Conservation (phyloP, 35 echinoderm and acorn worm genomes). For the Ophiothrix spiculata region DNA sequence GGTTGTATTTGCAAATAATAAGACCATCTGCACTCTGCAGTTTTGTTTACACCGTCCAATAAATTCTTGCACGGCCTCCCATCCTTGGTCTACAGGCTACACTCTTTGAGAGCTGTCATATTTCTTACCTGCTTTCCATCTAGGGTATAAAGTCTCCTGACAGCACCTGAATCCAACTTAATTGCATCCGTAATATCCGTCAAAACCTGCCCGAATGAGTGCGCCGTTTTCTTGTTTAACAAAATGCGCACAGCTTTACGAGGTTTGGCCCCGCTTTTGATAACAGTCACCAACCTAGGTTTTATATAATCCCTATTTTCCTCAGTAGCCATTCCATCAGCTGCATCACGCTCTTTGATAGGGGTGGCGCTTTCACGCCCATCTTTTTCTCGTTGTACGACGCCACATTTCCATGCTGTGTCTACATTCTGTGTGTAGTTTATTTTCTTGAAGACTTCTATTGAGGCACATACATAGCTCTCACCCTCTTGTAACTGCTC, state of each 20-base stretch:
- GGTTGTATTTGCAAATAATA: too few species aligned
- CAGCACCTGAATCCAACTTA: slow-evolving; percentile 58
- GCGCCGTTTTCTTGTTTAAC: slow-evolving; percentile 75
- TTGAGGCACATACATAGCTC: slow-evolving; percentile 73
- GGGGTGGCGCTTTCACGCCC: slow-evolving; percentile 14
- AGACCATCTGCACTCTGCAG: too few species aligned
- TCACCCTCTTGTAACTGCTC: slow-evolving; percentile 43
- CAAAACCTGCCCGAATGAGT: slow-evolving; percentile 68
- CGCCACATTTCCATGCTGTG: slow-evolving; percentile 50
- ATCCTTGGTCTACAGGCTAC: too few species aligned
- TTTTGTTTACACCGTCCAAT: too few species aligned
- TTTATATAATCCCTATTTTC: slow-evolving; percentile 59
- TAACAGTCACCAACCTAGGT: slow-evolving; percentile 53
- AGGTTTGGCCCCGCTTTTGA: slow-evolving; percentile 71
- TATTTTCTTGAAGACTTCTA: slow-evolving; percentile 51
- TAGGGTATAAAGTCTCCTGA: slow-evolving; percentile 56
- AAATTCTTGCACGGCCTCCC: too few species aligned
- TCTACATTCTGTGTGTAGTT: slow-evolving; percentile 59
- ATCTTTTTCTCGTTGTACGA: slow-evolving; percentile 11
- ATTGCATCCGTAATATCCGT: slow-evolving; percentile 69
- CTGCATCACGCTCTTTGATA: neutral
- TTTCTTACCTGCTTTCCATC: too few species aligned
- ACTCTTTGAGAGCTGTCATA: too few species aligned
- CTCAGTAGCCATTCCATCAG: slow-evolving; percentile 1
- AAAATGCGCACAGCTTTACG: slow-evolving; percentile 65